phyloP scores from a whole-genome alignment of 2,888 invertebrate genomes.

The Cinara cedri region DNA sequence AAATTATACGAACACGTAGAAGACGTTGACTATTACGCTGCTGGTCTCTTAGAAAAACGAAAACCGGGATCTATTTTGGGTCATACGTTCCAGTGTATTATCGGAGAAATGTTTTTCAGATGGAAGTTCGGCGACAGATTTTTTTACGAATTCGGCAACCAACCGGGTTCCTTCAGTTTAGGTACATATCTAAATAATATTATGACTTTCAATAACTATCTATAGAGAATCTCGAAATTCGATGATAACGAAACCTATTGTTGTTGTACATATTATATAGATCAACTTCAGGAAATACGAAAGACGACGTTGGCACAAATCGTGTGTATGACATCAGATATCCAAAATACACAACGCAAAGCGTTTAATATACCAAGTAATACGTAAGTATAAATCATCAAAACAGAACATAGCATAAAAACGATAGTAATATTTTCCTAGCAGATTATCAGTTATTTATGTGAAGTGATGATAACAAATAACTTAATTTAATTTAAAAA shows the following conservation, averaged over 20 bases:
- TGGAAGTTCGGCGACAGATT: constrained; percentile 84
- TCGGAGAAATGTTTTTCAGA: constrained; percentile 84
- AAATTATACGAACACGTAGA: constrained; percentile 73
- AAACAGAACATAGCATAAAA: background rate
- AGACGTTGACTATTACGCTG: constrained; percentile 86
- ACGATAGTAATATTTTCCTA: no score
- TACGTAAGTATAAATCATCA: constrained; percentile 8
- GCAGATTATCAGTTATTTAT: no score
- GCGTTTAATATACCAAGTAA: constrained; percentile 63
- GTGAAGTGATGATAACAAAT: no score
- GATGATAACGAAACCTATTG: background rate
- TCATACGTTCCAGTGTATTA: constrained; percentile 84
- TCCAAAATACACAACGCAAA: constrained; percentile 70
- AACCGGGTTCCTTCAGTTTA: constrained; percentile 66
- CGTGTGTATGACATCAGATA: constrained; percentile 77
- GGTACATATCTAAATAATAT: background rate
- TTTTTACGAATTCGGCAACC: constrained; percentile 77
- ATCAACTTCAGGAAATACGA: constrained; percentile 77
- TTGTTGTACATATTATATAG: constrained; percentile 58
- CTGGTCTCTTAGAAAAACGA: constrained; percentile 77
- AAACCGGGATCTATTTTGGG: constrained; percentile 79
- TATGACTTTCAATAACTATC: no score
- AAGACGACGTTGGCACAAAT: constrained; percentile 77
- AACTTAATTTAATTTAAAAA: no score
- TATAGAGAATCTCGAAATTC: no score